Evolutionary conservation across 2,888 invertebrate genomes (phyloP).

Genomic region (Hipparchia sbordonii): DNA sequence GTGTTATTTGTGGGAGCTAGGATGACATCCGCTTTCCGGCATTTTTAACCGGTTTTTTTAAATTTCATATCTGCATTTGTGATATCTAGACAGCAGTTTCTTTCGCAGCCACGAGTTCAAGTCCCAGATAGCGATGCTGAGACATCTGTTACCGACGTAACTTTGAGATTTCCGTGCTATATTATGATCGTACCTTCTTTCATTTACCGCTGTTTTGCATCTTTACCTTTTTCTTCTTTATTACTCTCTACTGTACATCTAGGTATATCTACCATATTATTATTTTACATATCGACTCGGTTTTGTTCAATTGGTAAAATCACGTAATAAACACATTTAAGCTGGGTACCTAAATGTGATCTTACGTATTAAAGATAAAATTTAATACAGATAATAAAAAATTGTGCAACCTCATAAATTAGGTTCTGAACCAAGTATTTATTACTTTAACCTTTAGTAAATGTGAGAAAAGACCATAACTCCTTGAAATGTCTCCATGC

Average conservation of each 20-base stretch:
- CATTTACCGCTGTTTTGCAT: not conserved
- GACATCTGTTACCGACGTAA: too few relatives aligned
- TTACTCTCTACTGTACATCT: too few relatives aligned
- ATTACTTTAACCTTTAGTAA: not conserved
- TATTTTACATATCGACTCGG: not conserved
- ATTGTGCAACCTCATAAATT: not conserved
- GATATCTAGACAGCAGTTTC: too few relatives aligned
- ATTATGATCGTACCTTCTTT: too few relatives aligned
- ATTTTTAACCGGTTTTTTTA: too few relatives aligned
- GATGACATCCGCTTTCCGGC: too few relatives aligned
- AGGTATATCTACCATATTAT: not conserved
- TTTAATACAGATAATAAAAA: not conserved
- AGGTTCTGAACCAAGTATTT: not conserved
- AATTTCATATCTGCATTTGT: too few relatives aligned
- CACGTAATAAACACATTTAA: not conserved
- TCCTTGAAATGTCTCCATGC: not conserved
- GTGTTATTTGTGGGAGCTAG: too few relatives aligned
- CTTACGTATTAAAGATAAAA: not conserved
- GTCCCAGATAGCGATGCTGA: too few relatives aligned
- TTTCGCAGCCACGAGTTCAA: too few relatives aligned
- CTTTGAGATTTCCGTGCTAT: too few relatives aligned
- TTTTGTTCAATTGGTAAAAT: not conserved
- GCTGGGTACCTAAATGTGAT: too few relatives aligned
- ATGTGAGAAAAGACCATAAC: not conserved
- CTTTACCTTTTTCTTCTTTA: not conserved